phyloP scores from a whole-genome alignment of 23 tunicate species.

The Phallusia fumigata region DNA sequence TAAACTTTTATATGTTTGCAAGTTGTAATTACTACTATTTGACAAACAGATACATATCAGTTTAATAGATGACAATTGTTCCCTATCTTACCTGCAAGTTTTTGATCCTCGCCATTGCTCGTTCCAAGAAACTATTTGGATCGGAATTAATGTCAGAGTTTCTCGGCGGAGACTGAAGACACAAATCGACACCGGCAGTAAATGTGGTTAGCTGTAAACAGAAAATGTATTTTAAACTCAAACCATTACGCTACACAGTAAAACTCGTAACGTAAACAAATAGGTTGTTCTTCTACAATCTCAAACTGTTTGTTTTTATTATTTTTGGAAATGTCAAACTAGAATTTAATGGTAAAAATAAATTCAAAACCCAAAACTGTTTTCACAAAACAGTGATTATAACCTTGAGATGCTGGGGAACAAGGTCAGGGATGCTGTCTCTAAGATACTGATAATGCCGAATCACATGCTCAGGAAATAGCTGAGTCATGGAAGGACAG shows the following conservation, averaged over 20 bases:
- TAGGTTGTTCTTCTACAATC: no score
- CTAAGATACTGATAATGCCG: no score
- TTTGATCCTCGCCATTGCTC: constrained; percentile 55
- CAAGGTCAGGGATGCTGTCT: constrained; percentile 90
- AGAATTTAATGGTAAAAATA: no score
- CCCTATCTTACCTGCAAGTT: constrained; percentile 44
- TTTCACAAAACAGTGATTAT: background rate
- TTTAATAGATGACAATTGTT: no score
- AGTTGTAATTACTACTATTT: no score
- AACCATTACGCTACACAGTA: background rate
- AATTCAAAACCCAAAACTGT: background rate
- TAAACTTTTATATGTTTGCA: background rate
- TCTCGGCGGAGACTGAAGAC: constrained; percentile 45
- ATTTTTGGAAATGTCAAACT: no score
- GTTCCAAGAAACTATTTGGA: constrained; percentile 47
- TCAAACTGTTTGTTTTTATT: no score
- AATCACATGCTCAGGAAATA: no score
- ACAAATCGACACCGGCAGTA: constrained; percentile 59
- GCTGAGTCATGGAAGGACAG: constrained; percentile 68
- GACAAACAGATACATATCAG: no score
- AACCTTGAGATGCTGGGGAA: constrained; percentile 86
- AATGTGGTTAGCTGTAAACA: constrained; percentile 49
- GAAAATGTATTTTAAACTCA: background rate
- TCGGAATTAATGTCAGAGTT: constrained; percentile 22
- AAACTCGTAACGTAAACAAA: no score